Base-by-base conservation (phyloP, 2,797 vertebrate species). In the Acanthiza pusilla region DNA sequence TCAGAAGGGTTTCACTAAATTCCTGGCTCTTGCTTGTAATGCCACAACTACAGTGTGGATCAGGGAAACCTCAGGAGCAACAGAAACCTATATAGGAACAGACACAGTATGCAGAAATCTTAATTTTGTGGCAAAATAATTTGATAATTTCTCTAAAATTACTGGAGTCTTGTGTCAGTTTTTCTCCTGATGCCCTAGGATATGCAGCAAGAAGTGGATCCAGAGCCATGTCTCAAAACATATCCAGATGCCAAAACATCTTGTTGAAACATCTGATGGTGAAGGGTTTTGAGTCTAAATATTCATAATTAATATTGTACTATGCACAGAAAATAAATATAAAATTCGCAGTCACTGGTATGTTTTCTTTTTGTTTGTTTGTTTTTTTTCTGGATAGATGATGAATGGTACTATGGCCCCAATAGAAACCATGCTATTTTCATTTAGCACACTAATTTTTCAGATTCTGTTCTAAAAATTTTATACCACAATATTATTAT, bases 1-100 rank as follows among this genome's bases (percentile, higher is more conserved):
- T 60, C 23, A 29, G 57, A 81, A 68, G 2, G 2, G 3, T 25
- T 83, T 71, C 38, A 16, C 9, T 45, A 26, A 36, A 74, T 16
- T 67, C 15, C 7, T 50, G 15, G 8, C 13, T 83, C 16, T 67
- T 58, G 34, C 16, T 51, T 48, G 10, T 53, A 32, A 32, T 50
- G 17, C 5, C 7, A 13, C 27, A 66, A 6, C 5, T 26, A 17
- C 6, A 40, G 1, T 17, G 5, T 8, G 2, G 9, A 34, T 47
- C 14, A 29, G 21, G 8, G 63, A 85, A 74, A 58, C 4, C 10
- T 73, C 13, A 32, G 9, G 17, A 78, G 7, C 36, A 82, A 58
- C 13, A 66, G 18, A 55, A 80, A 48, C 9, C 5, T 36, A 4
- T 1, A 1, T 7, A 34, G 10, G 32, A 87, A 34, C 71, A 72